Conservation (phyloP, 2,888 invertebrate genomes). For the Lasioglossum leucozonium region DNA sequence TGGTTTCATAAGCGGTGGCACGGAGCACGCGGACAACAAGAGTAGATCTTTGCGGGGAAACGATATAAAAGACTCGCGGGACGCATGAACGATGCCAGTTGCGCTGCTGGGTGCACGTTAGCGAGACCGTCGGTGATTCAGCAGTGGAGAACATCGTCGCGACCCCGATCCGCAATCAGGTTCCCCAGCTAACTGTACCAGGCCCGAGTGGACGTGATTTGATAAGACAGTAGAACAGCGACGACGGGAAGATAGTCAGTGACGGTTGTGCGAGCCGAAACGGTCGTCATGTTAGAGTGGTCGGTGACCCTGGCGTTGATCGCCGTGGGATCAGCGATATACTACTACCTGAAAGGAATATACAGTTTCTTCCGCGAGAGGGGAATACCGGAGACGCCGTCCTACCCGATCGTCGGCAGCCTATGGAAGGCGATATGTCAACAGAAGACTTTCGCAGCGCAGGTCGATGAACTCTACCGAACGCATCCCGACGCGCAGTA, state of each 20-base stretch:
- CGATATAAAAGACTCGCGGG: background rate
- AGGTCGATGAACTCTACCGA: background rate
- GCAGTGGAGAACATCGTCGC: background rate
- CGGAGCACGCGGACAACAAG: background rate
- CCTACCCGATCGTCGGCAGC: background rate
- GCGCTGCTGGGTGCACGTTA: background rate
- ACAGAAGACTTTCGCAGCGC: background rate
- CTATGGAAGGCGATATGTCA: background rate
- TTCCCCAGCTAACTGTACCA: background rate
- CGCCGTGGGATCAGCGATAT: background rate
- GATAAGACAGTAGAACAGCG: background rate
- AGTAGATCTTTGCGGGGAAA: background rate
- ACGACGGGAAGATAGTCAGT: background rate
- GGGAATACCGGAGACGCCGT: background rate
- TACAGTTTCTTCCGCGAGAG: background rate
- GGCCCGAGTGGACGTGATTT: background rate
- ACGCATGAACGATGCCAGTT: background rate
- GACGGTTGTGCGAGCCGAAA: background rate
- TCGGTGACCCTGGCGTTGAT: background rate
- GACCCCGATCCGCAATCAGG: background rate
- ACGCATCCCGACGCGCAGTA: slow-evolving; percentile 2
- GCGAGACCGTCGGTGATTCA: background rate
- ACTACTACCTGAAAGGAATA: background rate
- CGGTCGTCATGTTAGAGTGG: background rate
- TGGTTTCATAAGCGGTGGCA: background rate